Percentiles rank a stretch among this genome's conserved stretches.
Evolutionary conservation across 2,888 invertebrate species (phyloP).

Genomic region (Parasteatoda lunata): DNA sequence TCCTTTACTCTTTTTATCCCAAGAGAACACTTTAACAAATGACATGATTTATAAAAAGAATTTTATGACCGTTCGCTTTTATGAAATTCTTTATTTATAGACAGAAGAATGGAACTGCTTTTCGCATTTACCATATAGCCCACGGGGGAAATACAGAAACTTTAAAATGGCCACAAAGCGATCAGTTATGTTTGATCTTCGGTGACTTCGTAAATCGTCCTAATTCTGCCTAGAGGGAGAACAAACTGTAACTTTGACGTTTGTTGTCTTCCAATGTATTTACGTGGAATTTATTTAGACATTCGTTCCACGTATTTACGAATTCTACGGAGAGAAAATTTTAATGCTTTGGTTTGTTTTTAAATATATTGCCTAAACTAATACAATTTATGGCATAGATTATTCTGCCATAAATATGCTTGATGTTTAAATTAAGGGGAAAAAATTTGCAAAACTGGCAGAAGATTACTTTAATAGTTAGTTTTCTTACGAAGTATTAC

Average conservation of each 20-base stretch:
- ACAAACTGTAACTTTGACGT: neutral
- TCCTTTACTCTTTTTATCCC: neutral
- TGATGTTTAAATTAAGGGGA: too few species aligned
- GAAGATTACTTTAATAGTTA: too few species aligned
- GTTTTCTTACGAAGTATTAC: too few species aligned
- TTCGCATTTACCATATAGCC: conserved; percentile 26
- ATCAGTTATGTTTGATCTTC: conserved; percentile 32
- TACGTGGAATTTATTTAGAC: neutral
- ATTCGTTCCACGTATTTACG: too few species aligned
- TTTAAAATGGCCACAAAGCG: conserved; percentile 21
- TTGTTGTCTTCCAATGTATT: neutral
- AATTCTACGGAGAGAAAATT: too few species aligned
- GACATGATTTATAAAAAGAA: conserved; percentile 51
- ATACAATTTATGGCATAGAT: too few species aligned
- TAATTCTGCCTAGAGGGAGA: conserved; percentile 34
- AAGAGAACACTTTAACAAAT: conserved; percentile 10
- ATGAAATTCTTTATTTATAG: conserved; percentile 57
- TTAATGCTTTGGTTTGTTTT: too few species aligned
- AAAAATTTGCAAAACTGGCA: too few species aligned
- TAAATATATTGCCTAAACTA: too few species aligned
- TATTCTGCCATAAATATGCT: too few species aligned
- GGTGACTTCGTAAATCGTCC: conserved; percentile 55
- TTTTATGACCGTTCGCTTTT: conserved; percentile 55
- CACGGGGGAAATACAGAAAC: conserved; percentile 21
- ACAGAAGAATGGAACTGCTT: conserved; percentile 36